Conservation (phyloP, 2,888 invertebrate species). For the Nezara viridula region DNA sequence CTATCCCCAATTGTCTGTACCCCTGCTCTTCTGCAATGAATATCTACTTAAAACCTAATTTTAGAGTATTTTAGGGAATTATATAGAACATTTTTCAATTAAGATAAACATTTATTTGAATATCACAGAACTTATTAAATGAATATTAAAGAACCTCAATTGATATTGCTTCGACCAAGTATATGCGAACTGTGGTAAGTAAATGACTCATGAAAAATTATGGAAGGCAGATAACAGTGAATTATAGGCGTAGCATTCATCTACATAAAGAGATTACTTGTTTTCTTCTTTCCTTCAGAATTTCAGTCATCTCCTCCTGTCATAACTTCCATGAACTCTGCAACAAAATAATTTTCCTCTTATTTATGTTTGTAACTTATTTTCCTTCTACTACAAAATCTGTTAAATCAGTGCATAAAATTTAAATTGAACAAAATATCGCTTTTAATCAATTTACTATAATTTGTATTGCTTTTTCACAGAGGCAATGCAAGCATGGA, state of each 20-base stretch:
- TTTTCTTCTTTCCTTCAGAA: not conserved
- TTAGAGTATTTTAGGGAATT: not conserved
- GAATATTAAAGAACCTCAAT: not conserved
- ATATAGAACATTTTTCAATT: not conserved
- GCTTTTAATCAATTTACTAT: too few relatives aligned
- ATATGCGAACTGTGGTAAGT: not conserved
- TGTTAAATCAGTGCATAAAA: too few relatives aligned
- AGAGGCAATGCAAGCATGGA: too few relatives aligned
- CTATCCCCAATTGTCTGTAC: not conserved
- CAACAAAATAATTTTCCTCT: slow-evolving; percentile 53
- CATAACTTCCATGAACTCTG: slow-evolving; percentile 67
- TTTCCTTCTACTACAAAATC: not conserved
- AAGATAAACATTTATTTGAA: slow-evolving; percentile 4
- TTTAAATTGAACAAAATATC: too few relatives aligned
- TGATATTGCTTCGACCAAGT: not conserved
- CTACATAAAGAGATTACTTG: not conserved
- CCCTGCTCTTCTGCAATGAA: not conserved
- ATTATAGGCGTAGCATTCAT: not conserved
- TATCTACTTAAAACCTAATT: not conserved
- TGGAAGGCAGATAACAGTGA: not conserved
- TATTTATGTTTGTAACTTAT: not conserved
- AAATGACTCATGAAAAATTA: not conserved
- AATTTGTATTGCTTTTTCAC: too few relatives aligned
- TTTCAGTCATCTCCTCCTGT: slow-evolving; percentile 66
- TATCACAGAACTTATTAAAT: not conserved